phyloP scores from a whole-genome alignment of 2,888 invertebrate species.

The Caenorhabditis macrosperma region DNA sequence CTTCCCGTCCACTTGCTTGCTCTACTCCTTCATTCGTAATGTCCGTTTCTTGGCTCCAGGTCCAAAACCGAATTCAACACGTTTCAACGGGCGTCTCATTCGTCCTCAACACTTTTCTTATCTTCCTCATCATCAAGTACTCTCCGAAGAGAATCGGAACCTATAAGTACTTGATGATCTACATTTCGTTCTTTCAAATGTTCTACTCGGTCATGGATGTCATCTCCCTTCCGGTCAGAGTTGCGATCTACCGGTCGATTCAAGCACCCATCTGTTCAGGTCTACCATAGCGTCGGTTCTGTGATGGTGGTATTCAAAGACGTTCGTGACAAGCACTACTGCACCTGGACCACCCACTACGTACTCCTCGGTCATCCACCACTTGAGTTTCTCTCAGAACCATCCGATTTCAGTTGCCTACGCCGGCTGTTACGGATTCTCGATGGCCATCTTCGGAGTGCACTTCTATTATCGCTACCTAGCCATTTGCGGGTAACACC shows the following conservation, averaged over 20 bases:
- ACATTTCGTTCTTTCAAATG: conserved; percentile 48
- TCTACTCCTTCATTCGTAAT: background rate
- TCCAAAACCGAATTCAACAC: conserved; percentile 42
- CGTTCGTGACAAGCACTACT: background rate
- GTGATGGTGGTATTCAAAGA: conserved; percentile 41
- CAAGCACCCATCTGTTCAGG: conserved; percentile 9
- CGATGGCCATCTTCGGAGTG: conserved; percentile 48
- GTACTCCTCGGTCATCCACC: conserved; percentile 2
- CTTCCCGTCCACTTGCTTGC: too few relatives aligned
- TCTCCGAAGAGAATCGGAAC: conserved; percentile 41
- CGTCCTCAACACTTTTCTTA: conserved; percentile 28
- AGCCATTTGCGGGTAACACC: conserved; percentile 30
- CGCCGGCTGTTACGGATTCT: conserved; percentile 42
- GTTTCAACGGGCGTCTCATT: conserved; percentile 28
- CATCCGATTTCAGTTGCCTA: conserved; percentile 8
- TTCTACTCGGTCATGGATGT: conserved; percentile 43
- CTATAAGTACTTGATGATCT: conserved; percentile 49
- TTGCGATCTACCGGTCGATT: too few relatives aligned
- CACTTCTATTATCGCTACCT: conserved; percentile 44
- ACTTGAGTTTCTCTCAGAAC: background rate
- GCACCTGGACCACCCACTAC: background rate
- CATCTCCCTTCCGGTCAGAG: conserved; percentile 34
- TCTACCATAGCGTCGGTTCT: conserved; percentile 38
- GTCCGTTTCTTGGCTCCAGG: conserved; percentile 7
- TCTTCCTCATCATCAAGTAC: conserved; percentile 23